A percentile compares a stretch with the other conserved stretches of the same genome.
Conservation (phyloP, 2,797 vertebrate species). For the Perodicticus potto region DNA sequence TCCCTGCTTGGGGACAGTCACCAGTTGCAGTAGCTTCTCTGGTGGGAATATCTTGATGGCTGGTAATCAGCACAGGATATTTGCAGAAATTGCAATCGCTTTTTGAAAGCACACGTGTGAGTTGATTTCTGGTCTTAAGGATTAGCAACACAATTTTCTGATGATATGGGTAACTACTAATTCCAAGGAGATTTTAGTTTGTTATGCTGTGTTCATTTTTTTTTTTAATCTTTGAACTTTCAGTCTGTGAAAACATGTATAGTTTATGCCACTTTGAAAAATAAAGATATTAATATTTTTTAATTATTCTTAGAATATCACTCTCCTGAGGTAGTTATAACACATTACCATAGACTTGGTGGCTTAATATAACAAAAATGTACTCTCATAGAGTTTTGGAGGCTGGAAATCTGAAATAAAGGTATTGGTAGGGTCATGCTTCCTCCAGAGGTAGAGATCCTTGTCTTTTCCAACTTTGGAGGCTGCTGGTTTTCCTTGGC, state of each 20-base stretch:
- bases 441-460: not conserved
- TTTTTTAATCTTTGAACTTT: not conserved
- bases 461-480: not conserved
- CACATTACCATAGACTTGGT: not conserved
- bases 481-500: not conserved
- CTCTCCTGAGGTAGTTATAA: not conserved
- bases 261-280: slow-evolving; percentile 17
- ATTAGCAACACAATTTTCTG: not conserved
- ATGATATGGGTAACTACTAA: not conserved
- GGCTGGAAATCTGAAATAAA: not conserved
- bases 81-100: not conserved
- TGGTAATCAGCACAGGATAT: not conserved
- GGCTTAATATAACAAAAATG: not conserved
- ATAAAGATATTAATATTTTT: not conserved
- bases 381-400: not conserved
- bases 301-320: not conserved
- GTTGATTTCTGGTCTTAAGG: not conserved
- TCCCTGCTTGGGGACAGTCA: not conserved
- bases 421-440: rapidly evolving
- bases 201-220: not conserved
- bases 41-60: not conserved
- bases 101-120: not conserved
- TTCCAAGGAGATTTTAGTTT: not conserved
- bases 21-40: not conserved
- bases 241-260: not conserved